phyloP scores from a whole-genome alignment of 2,888 invertebrate species.

The Pollenia labialis region DNA sequence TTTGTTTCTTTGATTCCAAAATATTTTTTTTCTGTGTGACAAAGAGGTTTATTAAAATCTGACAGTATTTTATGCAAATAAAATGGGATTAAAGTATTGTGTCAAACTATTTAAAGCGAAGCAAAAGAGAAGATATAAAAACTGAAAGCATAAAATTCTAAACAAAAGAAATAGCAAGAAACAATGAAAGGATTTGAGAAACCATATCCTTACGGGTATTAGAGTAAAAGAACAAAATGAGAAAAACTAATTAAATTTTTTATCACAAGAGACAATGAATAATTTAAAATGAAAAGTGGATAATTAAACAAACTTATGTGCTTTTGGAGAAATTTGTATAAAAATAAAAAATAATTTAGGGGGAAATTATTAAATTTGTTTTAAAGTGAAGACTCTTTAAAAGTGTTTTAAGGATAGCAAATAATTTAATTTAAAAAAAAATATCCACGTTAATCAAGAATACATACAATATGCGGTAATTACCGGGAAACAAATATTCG shows the following conservation, averaged over 20 bases:
- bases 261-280: background rate
- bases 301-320: no score
- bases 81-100: conserved; percentile 56
- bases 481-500: no score
- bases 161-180: background rate
- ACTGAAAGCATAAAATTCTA: background rate
- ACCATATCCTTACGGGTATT: conserved; percentile 3
- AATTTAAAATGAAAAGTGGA: background rate
- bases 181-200: background rate
- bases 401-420: no score
- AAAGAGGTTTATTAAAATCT: conserved; percentile 56
- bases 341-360: no score
- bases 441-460: no score
- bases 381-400: no score
- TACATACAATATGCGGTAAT: no score
- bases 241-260: background rate
- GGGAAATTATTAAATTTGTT: no score
- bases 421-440: no score
- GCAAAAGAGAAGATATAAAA: background rate
- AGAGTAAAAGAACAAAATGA: background rate
- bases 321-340: no score
- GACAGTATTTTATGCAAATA: conserved; percentile 46
- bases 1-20: background rate
- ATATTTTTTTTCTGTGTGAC: background rate
- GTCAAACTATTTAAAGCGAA: conserved; percentile 13